phyloP scores from a whole-genome alignment of 2,797 vertebrate species.

The Cynodonichthys magdalenae region DNA sequence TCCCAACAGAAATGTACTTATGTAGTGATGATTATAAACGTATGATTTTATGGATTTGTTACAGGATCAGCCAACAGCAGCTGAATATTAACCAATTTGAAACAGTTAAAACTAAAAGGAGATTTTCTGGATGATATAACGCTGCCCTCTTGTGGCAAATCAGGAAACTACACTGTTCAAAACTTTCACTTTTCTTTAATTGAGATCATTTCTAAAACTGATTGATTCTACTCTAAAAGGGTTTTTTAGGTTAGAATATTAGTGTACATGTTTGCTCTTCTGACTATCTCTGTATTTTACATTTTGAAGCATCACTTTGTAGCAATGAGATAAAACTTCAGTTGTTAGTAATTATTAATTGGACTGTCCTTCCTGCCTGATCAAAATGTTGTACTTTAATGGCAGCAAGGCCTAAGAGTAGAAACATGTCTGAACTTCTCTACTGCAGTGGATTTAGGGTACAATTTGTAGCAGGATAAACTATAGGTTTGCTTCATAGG shows the following conservation, averaged over 20 bases:
- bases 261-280: not conserved
- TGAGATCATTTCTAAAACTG: no score
- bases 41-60: not conserved
- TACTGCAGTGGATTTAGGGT: no score
- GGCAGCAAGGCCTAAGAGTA: no score
- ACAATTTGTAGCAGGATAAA: no score
- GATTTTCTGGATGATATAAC: conserved; percentile 3
- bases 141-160: conserved; percentile 60
- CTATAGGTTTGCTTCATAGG: no score
- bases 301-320: not conserved
- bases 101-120: not conserved
- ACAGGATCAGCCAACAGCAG: no score
- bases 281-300: conserved; percentile 9
- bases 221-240: no score
- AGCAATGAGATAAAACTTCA: not conserved
- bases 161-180: conserved; percentile 12
- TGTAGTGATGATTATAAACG: not conserved
- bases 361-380: not conserved
- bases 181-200: no score
- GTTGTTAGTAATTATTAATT: conserved; percentile 16
- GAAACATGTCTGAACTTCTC: no score
- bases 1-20: not conserved
- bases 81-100: no score
- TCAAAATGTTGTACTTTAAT: not conserved
- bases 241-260: no score